Evolutionary conservation across 1,140 invertebrate species (phyloP).

Genomic region (Copidosoma floridanum): DNA sequence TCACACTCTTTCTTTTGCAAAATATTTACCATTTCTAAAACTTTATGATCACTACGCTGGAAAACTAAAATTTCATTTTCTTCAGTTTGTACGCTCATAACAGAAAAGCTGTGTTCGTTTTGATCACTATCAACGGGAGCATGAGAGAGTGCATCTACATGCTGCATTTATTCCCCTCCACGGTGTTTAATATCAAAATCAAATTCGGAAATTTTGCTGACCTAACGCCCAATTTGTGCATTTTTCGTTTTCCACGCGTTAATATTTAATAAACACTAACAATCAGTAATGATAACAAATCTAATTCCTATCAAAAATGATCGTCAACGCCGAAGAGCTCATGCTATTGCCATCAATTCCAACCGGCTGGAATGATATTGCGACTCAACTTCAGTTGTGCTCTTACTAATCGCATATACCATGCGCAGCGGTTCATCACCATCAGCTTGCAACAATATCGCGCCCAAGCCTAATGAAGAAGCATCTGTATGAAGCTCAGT

Average conservation of each 20-base stretch:
- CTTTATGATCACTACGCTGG: conserved; percentile 14
- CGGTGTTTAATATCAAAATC: not conserved
- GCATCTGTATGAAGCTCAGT: not conserved
- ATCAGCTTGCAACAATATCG: not conserved
- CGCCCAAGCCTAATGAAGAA: not conserved
- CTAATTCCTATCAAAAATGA: not conserved
- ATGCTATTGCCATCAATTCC: conserved; percentile 26
- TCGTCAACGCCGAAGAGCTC: not conserved
- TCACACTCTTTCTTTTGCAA: not conserved
- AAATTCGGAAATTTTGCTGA: not conserved
- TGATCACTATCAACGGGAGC: not conserved
- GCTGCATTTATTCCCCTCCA: not conserved
- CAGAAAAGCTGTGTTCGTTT: not conserved
- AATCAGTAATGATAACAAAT: conserved; percentile 22
- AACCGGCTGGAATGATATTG: conserved; percentile 30
- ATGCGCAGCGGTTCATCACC: not conserved
- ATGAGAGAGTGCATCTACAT: not conserved
- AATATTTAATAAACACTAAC: conserved; percentile 16
- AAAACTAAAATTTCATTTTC: conserved; percentile 14
- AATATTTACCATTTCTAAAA: conserved; percentile 7
- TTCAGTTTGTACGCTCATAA: too few relatives aligned
- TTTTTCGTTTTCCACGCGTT: conserved; percentile 4
- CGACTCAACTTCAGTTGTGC: conserved; percentile 24
- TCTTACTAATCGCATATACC: conserved; percentile 24
- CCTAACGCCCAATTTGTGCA: not conserved